phyloP scores from a whole-genome alignment of 53 echinoderm and acorn worm species.

The Holothuria leucospilota region DNA sequence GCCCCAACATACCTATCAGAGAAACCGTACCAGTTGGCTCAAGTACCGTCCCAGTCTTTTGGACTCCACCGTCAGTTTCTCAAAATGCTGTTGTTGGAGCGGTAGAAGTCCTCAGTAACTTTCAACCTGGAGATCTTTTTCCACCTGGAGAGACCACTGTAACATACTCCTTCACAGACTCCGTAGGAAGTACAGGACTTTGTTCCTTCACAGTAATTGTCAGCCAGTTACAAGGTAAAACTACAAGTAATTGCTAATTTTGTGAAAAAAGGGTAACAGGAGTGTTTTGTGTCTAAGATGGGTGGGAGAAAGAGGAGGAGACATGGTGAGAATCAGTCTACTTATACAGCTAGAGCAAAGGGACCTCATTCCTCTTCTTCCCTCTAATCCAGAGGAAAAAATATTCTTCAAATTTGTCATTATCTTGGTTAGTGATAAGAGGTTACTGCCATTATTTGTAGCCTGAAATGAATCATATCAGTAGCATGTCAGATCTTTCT shows the following conservation, averaged over 20 bases:
- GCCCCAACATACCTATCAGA: background rate
- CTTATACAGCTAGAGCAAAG: no score
- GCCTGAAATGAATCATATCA: no score
- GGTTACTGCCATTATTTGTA: no score
- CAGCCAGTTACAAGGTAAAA: background rate
- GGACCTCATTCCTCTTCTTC: no score
- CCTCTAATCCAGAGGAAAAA: no score
- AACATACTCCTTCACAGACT: conserved; percentile 22
- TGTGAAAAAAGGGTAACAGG: background rate
- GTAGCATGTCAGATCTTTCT: no score
- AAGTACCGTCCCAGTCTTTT: conserved; percentile 21
- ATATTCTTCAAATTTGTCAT: no score
- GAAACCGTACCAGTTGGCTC: conserved; percentile 10
- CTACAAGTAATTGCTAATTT: background rate
- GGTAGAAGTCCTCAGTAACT: conserved; percentile 7
- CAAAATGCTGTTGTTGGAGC: conserved; percentile 6
- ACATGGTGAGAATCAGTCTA: no score
- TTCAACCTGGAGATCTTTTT: conserved; percentile 33
- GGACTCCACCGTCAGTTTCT: conserved; percentile 26
- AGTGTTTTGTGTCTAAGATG: background rate
- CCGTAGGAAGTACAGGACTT: conserved; percentile 4
- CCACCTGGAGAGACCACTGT: conserved; percentile 21
- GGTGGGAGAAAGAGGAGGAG: background rate
- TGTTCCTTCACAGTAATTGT: conserved; percentile 30
- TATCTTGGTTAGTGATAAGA: no score